phyloP scores from a whole-genome alignment of 1,140 invertebrate species.

The Luehdorfia chinensis region DNA sequence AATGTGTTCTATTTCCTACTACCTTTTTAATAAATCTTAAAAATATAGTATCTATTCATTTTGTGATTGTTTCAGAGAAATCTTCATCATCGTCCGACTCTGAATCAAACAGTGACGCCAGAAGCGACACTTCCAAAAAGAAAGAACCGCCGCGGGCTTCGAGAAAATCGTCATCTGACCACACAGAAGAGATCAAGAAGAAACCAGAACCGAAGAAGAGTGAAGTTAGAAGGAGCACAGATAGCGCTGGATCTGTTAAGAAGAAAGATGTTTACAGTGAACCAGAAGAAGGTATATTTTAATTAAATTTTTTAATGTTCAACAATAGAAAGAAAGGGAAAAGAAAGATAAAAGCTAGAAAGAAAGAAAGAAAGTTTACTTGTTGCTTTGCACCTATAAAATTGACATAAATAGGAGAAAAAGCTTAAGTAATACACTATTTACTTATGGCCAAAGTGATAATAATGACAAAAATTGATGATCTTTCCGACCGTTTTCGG shows the following conservation, averaged over 20 bases:
- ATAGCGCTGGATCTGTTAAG: slow-evolving; percentile 62
- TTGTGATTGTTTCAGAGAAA: slow-evolving; percentile 52
- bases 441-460: too few relatives aligned
- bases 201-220: slow-evolving; percentile 66
- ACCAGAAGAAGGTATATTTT: slow-evolving; percentile 81
- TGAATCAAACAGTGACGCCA: slow-evolving; percentile 57
- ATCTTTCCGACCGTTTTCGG: too few relatives aligned
- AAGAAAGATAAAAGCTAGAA: too few relatives aligned
- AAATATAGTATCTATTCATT: too few relatives aligned
- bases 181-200: slow-evolving; percentile 48
- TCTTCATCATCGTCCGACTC: slow-evolving; percentile 78
- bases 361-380: too few relatives aligned
- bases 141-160: slow-evolving; percentile 41
- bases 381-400: too few relatives aligned
- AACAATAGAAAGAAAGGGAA: too few relatives aligned
- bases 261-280: slow-evolving; percentile 82
- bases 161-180: slow-evolving; percentile 61
- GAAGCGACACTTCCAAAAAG: slow-evolving; percentile 53
- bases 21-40: too few relatives aligned
- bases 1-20: too few relatives aligned
- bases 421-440: too few relatives aligned
- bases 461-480: too few relatives aligned
- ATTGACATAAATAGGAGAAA: too few relatives aligned
- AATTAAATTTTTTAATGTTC: neutral
- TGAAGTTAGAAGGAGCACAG: slow-evolving; percentile 47